Evolutionary conservation across 2,797 vertebrate genomes (phyloP).

Genomic region (Natrix natrix): DNA sequence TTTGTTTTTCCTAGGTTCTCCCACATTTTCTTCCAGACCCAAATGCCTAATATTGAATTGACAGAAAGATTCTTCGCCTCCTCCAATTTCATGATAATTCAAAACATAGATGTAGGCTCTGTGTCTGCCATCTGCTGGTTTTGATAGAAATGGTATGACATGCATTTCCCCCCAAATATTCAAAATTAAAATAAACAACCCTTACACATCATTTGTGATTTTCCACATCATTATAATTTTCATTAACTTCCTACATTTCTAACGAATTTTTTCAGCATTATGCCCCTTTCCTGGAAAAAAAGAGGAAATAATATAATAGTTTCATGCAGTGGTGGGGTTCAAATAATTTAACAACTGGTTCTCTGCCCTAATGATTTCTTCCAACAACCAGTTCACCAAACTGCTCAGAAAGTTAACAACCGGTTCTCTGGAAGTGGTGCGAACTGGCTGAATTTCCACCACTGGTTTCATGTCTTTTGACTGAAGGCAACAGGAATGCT

Average conservation of each 20-base stretch:
- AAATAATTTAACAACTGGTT: too few relatives aligned
- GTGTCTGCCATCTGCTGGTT: slow-evolving; percentile 34
- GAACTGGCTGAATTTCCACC: too few relatives aligned
- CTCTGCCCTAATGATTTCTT: too few relatives aligned
- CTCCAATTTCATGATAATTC: background rate
- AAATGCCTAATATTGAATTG: background rate
- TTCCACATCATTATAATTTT: background rate
- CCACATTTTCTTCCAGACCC: background rate
- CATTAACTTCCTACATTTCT: background rate
- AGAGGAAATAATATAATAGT: background rate
- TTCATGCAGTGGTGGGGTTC: background rate
- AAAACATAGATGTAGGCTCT: slow-evolving; percentile 9
- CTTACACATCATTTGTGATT: background rate
- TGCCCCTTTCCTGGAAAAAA: background rate
- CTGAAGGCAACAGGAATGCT: background rate
- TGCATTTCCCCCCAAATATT: background rate
- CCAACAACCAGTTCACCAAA: too few relatives aligned
- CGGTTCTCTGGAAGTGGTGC: too few relatives aligned
- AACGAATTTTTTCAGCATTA: background rate
- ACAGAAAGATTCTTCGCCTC: background rate
- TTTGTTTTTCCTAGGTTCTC: background rate
- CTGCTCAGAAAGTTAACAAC: too few relatives aligned
- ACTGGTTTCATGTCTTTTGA: background rate
- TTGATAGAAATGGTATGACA: background rate
- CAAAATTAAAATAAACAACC: background rate